phyloP scores from a whole-genome alignment of 2,797 vertebrate species.

The Enteromius unitaeniatus region DNA sequence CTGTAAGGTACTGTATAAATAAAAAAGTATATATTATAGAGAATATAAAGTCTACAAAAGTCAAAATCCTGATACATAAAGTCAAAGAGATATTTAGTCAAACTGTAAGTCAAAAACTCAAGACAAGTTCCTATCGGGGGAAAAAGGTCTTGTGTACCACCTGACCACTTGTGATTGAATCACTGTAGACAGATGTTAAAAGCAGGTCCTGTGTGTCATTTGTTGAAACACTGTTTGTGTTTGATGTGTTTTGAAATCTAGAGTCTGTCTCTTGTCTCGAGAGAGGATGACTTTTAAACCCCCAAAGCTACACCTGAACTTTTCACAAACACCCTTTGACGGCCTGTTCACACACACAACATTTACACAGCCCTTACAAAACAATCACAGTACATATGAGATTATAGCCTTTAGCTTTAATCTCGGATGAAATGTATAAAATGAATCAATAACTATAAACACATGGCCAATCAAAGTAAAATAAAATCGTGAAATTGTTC shows the following conservation, averaged over 20 bases:
- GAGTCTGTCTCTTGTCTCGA: background rate
- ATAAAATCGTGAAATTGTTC: background rate
- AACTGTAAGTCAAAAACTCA: background rate
- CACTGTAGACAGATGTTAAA: conserved; percentile 18
- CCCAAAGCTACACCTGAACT: conserved; percentile 27
- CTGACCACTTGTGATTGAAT: conserved; percentile 3
- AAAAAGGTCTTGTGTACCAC: background rate
- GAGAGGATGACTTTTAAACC: conserved; percentile 1
- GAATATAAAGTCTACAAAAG: background rate
- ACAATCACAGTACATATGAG: background rate
- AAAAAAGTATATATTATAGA: background rate
- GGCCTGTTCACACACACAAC: background rate
- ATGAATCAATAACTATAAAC: background rate
- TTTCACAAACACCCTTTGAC: conserved; percentile 24
- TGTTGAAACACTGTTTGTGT: background rate
- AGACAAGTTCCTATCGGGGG: background rate
- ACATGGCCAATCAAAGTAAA: background rate
- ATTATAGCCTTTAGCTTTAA: background rate
- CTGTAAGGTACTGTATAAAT: background rate
- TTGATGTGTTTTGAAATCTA: conserved; percentile 22
- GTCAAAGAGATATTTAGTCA: background rate
- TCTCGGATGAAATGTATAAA: background rate
- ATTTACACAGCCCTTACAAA: background rate
- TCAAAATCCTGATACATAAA: background rate
- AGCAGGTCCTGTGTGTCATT: background rate